Evolutionary conservation across 1,140 invertebrate genomes (phyloP).

Genomic region (Hyles euphorbiae): DNA sequence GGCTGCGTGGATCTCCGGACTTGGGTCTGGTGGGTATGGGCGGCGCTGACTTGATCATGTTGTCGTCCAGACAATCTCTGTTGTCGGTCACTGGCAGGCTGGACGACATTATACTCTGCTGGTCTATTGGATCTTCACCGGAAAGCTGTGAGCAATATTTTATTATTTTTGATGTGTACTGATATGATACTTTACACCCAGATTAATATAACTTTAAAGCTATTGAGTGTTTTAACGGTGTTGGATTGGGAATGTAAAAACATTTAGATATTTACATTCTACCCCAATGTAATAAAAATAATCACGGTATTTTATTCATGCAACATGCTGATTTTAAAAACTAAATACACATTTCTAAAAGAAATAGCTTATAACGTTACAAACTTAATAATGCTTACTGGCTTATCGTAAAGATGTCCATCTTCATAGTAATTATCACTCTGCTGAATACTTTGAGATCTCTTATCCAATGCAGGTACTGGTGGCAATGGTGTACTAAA

Average conservation of each 20-base stretch:
- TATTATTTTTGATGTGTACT: no score
- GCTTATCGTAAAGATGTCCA: constrained; percentile 69
- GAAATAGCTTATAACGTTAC: no score
- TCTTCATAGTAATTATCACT: constrained; percentile 69
- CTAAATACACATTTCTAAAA: no score
- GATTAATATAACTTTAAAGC: no score
- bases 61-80: constrained; percentile 29
- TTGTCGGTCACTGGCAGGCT: constrained; percentile 41
- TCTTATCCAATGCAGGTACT: constrained; percentile 57
- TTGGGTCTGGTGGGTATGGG: constrained; percentile 52
- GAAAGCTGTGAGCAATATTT: constrained; percentile 39
- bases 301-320: no score
- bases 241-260: no score
- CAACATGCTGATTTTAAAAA: no score
- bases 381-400: constrained; percentile 44
- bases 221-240: no score
- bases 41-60: constrained; percentile 55
- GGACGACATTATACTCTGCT: constrained; percentile 54
- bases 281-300: no score
- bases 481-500: constrained; percentile 65
- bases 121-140: constrained; percentile 45
- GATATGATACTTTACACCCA: no score
- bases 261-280: no score
- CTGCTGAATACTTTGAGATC: constrained; percentile 69
- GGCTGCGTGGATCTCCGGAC: constrained; percentile 56